Percentiles rank a stretch among this genome's conserved stretches.
Conservation (phyloP, 2,888 invertebrate genomes). For the Pammene aurita region DNA sequence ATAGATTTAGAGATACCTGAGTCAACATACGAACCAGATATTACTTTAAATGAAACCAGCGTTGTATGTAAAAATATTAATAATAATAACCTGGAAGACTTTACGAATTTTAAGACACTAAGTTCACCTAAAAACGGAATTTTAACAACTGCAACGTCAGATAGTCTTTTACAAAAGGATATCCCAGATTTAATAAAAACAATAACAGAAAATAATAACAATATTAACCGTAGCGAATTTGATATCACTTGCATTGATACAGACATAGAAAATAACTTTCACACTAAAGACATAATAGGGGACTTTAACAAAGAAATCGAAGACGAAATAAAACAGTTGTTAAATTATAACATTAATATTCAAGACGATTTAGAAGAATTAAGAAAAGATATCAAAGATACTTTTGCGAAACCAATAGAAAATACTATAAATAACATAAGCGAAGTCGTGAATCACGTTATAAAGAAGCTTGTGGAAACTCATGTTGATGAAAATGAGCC, state of each 20-base stretch:
- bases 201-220: constrained; percentile 71
- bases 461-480: constrained; percentile 76
- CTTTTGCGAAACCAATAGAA: constrained; percentile 77
- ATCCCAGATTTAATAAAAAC: constrained; percentile 77
- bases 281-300: constrained; percentile 80
- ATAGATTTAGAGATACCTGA: constrained; percentile 73
- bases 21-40: constrained; percentile 58
- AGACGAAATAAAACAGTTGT: constrained; percentile 81
- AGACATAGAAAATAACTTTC: constrained; percentile 77
- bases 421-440: constrained; percentile 80
- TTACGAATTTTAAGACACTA: constrained; percentile 49
- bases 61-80: constrained; percentile 64
- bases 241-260: constrained; percentile 67
- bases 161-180: constrained; percentile 61
- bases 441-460: constrained; percentile 79
- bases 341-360: constrained; percentile 77
- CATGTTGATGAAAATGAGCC: constrained; percentile 60
- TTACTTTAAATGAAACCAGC: constrained; percentile 53
- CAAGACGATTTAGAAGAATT: constrained; percentile 77
- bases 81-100: constrained; percentile 65
- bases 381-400: constrained; percentile 78
- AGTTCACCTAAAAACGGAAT: constrained; percentile 45
- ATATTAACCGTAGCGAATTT: constrained; percentile 56
- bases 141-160: constrained; percentile 50
- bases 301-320: constrained; percentile 84